Percentiles rank a stretch among this genome's conserved stretches.
Conservation (phyloP, 2,113 vertebrate genomes). For the Callopanchax toddi region DNA sequence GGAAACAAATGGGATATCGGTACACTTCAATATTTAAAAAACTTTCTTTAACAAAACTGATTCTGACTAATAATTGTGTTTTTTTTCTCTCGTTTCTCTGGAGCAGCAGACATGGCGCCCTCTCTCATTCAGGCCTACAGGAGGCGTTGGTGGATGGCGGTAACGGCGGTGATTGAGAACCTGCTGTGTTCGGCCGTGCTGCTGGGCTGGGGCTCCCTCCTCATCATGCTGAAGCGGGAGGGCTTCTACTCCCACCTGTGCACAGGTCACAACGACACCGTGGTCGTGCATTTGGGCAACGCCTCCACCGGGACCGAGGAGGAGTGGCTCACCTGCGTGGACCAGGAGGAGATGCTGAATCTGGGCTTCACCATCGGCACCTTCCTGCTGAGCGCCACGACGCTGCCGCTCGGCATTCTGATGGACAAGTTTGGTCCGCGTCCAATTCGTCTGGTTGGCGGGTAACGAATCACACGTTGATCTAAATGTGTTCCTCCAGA, state of each 20-base stretch:
- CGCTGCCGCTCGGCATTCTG: slow-evolving; percentile 87
- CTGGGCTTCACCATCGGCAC: slow-evolving; percentile 91
- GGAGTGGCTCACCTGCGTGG: slow-evolving; percentile 76
- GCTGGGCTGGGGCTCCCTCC: slow-evolving; percentile 89
- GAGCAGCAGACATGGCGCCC: slow-evolving; percentile 80
- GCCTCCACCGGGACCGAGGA: not conserved
- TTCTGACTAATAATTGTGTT: too few species aligned
- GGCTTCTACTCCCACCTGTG: slow-evolving; percentile 90
- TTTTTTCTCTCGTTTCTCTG: not conserved
- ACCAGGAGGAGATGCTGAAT: slow-evolving; percentile 90
- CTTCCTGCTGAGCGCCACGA: slow-evolving; percentile 89
- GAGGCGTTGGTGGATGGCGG: slow-evolving; percentile 92
- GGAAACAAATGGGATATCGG: too few species aligned
- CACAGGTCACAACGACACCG: slow-evolving; percentile 69
- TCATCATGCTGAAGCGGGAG: slow-evolving; percentile 89
- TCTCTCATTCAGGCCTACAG: slow-evolving; percentile 82
- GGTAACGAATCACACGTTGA: slow-evolving; percentile 71
- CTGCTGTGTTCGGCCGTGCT: slow-evolving; percentile 90
- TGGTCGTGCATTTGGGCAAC: slow-evolving; percentile 33
- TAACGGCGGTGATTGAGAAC: slow-evolving; percentile 87
- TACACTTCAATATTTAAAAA: not conserved
- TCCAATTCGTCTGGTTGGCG: slow-evolving; percentile 86
- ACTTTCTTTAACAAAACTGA: not conserved
- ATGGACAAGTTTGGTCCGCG: slow-evolving; percentile 91
- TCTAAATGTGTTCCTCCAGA: too few species aligned